Percentiles rank a stretch among this genome's conserved stretches.
Evolutionary conservation across 2,888 invertebrate species (phyloP).

Genomic region (Nemotelus nigrinus): DNA sequence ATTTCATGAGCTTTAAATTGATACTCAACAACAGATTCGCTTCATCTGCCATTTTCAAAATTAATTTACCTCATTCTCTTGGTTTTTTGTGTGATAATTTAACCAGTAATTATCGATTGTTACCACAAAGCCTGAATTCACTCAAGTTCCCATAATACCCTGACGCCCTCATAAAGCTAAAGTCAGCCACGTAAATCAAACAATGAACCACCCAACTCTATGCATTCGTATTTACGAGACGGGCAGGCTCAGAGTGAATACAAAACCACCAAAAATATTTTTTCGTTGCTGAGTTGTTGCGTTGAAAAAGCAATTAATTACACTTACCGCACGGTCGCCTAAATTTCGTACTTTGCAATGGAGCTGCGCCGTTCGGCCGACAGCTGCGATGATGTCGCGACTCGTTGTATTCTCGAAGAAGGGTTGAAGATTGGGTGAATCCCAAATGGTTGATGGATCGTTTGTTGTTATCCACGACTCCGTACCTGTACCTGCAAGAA

Average conservation of each 20-base stretch:
- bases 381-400: slow-evolving; percentile 83
- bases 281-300: neutral
- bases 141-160: too few relatives aligned
- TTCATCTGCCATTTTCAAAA: too few relatives aligned
- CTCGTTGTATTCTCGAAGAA: slow-evolving; percentile 87
- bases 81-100: too few relatives aligned
- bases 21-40: too few relatives aligned
- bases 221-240: too few relatives aligned
- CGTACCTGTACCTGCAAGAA: slow-evolving; percentile 43
- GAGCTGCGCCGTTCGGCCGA: slow-evolving; percentile 85
- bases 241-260: neutral
- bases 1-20: too few relatives aligned
- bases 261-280: neutral
- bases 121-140: too few relatives aligned
- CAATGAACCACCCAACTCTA: too few relatives aligned
- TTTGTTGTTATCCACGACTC: slow-evolving; percentile 49
- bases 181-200: too few relatives aligned
- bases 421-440: slow-evolving; percentile 75
- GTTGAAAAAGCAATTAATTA: neutral
- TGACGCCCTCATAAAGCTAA: too few relatives aligned
- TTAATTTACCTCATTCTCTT: too few relatives aligned
- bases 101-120: too few relatives aligned
- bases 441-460: slow-evolving; percentile 49
- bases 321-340: slow-evolving; percentile 84
- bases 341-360: slow-evolving; percentile 85